These are phyloP conservation scores for Caloenas nicobarica DNA, from an alignment of 2,113 vertebrate species.

Conservation along the genomic window DNA sequence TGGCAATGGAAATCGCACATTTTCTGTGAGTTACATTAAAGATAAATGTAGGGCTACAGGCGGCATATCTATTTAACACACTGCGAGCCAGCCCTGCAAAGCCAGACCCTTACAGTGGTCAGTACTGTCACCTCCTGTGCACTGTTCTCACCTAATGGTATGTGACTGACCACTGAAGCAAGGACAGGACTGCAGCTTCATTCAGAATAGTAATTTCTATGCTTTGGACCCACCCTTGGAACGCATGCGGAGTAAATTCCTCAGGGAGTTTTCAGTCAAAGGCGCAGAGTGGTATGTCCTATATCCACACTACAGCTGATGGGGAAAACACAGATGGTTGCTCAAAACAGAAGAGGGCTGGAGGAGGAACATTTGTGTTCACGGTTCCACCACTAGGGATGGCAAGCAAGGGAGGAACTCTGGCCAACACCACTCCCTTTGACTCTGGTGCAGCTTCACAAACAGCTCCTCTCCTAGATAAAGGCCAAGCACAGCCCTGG, in stretches of 20 bases:
- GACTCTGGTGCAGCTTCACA: neutral
- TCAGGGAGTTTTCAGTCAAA: neutral
- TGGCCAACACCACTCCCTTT: neutral
- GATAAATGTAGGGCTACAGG: neutral
- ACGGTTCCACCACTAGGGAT: neutral
- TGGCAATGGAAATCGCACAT: neutral
- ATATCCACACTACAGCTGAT: neutral
- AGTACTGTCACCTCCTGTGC: neutral
- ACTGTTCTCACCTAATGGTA: neutral
- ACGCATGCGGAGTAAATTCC: fast-evolving
- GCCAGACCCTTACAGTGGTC: neutral
- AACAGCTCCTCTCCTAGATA: neutral
- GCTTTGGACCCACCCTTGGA: neutral
- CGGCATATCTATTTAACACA: fast-evolving
- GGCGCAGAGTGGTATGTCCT: neutral
- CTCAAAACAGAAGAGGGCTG: neutral
- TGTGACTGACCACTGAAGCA: neutral
- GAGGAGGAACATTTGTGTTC: neutral
- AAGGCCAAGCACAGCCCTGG: neutral
- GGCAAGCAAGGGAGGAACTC: neutral
- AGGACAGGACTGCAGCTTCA: neutral
- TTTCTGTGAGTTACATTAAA: neutral
- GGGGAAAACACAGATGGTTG: neutral
- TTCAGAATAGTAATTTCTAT: neutral
- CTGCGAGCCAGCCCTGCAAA: neutral